phyloP scores from a whole-genome alignment of 1,140 invertebrate genomes.

The Platorchestia sp. region DNA sequence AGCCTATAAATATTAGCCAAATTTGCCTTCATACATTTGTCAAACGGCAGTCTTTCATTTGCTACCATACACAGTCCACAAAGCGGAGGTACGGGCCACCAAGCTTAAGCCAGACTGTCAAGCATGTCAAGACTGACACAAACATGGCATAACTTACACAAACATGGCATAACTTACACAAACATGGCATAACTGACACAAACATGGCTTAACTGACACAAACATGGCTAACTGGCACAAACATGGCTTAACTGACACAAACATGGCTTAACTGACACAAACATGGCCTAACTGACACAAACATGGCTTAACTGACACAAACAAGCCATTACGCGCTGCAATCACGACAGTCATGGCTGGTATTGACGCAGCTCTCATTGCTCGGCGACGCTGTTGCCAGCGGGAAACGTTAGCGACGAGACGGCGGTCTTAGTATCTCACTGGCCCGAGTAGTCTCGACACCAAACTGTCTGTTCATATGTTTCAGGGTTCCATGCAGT shows the following conservation, averaged over 20 bases:
- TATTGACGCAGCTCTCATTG: not conserved
- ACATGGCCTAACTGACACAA: no score
- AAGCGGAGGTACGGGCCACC: no score
- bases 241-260: no score
- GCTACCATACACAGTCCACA: not conserved
- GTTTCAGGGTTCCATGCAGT: no score
- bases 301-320: no score
- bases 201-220: no score
- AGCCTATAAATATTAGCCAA: no score
- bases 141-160: no score
- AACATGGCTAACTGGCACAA: no score
- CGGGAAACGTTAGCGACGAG: not conserved
- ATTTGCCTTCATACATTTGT: not conserved
- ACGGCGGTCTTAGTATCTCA: not conserved
- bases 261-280: no score
- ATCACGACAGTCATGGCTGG: not conserved
- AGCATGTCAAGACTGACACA: not conserved
- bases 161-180: no score
- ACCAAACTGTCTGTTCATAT: not conserved
- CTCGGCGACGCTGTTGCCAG: not conserved
- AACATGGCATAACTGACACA: no score
- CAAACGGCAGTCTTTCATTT: not conserved
- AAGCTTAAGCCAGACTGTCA: not conserved
- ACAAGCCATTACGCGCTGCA: not conserved
- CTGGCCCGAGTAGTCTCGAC: not conserved